A percentile compares a stretch with the other conserved stretches of the same genome.
Conservation (phyloP, 2,888 invertebrate species). For the Liopterus haemorrhoidalis region DNA sequence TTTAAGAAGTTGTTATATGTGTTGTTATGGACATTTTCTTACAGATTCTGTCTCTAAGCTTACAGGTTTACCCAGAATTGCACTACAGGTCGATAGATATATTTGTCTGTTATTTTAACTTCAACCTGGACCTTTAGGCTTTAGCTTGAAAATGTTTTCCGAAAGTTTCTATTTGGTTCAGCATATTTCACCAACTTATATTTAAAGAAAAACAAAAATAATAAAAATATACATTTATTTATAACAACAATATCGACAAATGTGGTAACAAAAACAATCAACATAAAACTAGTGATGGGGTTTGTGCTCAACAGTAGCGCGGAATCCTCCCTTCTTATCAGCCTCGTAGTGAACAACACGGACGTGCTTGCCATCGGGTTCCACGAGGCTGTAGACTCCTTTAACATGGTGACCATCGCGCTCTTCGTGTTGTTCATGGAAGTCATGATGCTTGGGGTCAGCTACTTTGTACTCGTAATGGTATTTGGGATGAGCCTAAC, state of each 20-base stretch:
- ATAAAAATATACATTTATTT: constrained; percentile 8
- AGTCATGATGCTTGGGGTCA: constrained; percentile 40
- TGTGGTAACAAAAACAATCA: constrained; percentile 13
- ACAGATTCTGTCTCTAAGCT: too few species aligned
- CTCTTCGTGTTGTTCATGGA: constrained; percentile 41
- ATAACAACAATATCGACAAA: constrained; percentile 4
- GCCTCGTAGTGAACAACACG: constrained; percentile 40
- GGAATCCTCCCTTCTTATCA: constrained; percentile 41
- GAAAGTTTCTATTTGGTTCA: too few species aligned
- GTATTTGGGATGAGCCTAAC: constrained; percentile 41
- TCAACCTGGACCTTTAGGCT: too few species aligned
- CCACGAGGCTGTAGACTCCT: constrained; percentile 40
- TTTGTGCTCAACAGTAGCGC: constrained; percentile 40
- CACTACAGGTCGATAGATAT: too few species aligned
- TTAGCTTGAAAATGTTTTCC: too few species aligned
- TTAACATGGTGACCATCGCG: constrained; percentile 43
- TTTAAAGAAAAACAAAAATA: too few species aligned
- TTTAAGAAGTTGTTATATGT: too few species aligned
- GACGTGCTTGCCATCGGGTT: constrained; percentile 41
- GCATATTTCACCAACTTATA: too few species aligned
- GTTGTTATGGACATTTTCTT: too few species aligned
- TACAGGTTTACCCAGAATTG: too few species aligned
- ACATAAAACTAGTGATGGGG: constrained; percentile 33
- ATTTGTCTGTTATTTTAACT: too few species aligned
- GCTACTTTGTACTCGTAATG: constrained; percentile 41